Evolutionary conservation across 2,113 vertebrate genomes (phyloP).

Genomic region (Brachypteracias leptosomus): DNA sequence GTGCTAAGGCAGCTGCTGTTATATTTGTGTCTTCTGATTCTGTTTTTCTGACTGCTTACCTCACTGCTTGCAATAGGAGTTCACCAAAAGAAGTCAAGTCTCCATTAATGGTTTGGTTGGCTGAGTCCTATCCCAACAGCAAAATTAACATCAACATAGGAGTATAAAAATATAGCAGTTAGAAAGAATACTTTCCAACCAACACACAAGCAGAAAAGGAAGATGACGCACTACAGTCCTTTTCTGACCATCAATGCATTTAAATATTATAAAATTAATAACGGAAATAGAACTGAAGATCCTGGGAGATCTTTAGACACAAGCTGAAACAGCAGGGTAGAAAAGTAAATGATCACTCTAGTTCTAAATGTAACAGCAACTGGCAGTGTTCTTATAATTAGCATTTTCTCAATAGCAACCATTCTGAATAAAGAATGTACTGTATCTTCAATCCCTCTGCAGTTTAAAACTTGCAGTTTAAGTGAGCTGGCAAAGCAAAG

Average conservation of each 20-base stretch:
- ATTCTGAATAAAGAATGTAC: slow-evolving; percentile 11
- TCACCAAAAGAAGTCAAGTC: not conserved
- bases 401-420: not conserved
- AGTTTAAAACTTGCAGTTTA: not conserved
- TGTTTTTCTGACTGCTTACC: not conserved
- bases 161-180: not conserved
- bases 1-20: not conserved
- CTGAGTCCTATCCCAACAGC: not conserved
- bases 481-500: not conserved
- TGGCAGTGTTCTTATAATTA: not conserved
- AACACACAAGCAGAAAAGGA: not conserved
- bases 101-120: not conserved
- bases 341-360: not conserved
- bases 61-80: not conserved
- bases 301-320: not conserved
- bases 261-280: not conserved
- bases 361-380: not conserved
- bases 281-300: not conserved
- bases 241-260: not conserved
- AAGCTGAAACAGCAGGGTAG: not conserved
- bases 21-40: not conserved
- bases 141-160: not conserved
- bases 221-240: not conserved
- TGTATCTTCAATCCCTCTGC: not conserved
- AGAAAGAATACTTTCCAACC: not conserved